Base-by-base conservation (phyloP, 1,140 invertebrate species). In the Drosophila nasuta region DNA sequence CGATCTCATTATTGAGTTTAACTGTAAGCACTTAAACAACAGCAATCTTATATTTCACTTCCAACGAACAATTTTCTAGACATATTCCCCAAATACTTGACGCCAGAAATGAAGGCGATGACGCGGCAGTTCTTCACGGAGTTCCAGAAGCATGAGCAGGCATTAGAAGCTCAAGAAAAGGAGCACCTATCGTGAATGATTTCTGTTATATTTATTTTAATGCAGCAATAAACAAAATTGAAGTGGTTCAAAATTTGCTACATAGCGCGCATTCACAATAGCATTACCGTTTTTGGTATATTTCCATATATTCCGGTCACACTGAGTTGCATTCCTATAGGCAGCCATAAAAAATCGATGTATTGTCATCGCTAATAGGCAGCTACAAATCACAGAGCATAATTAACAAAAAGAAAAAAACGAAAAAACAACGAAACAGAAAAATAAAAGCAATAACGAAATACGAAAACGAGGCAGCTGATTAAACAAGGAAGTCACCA, bases 1-100 rank as follows among this genome's bases (percentile, higher is more conserved):
- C 1, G 80, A 92, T 63, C 75, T 92, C 1, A 85, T 87, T 5
- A 81, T 92, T 17, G 87, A 92, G 60, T 92, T 92, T 69, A 70
- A 88, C 63, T 87, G 83, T 87, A 46, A 56, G 70, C 86, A 51
- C 10, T 64, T 3, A 11, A 15, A 5, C 7, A 38, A 10, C 7
- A 38, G 1, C 35, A 38, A 13, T n/a, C 0, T 13, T 6, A 13
- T 2, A 43, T 38, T 7, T 38, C 35, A 13, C n/a, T 13, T 2
- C 5, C 3, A 43, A 13, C 2, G 3, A n/a, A 13, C 11, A 3
- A 13, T 1, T 59, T 70, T 60, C 0, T 45, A 91, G 89, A 86
- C 54, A 69, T 59, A 15, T 89, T 91, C 10, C 89, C 89, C 5
- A 78, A 73, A n/a, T 91, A 91, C 54, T 57, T 91, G 13, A 89